These are phyloP conservation scores for Camelus bactrianus DNA, from an alignment of 2,113 vertebrate genomes.

Conservation along the genomic window DNA sequence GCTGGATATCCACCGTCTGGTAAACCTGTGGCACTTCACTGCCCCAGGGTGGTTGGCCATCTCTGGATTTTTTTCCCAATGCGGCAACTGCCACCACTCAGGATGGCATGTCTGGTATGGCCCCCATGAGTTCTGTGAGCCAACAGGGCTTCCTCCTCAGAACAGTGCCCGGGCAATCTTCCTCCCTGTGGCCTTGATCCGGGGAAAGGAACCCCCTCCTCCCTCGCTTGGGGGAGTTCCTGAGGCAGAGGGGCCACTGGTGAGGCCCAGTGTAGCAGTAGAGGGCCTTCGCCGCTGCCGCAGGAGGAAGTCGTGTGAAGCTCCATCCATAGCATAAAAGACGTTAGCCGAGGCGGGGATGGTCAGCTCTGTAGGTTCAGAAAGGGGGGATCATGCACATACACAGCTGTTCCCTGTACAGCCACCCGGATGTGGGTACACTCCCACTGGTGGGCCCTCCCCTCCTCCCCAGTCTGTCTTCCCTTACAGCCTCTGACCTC, in stretches of 20 bases:
- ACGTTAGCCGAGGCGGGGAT: slow-evolving; percentile 93
- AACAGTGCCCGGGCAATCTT: slow-evolving; percentile 89
- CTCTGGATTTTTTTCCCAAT: neutral
- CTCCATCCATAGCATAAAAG: slow-evolving; percentile 95
- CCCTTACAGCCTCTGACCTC: slow-evolving; percentile 86
- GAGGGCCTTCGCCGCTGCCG: slow-evolving; percentile 83
- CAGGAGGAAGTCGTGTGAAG: slow-evolving; percentile 93
- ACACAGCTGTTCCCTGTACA: neutral
- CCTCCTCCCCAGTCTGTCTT: neutral
- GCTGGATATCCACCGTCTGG: neutral
- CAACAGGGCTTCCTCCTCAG: slow-evolving; percentile 62
- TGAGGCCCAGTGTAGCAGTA: neutral
- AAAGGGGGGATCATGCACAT: neutral
- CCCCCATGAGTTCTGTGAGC: neutral
- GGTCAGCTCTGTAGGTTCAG: slow-evolving; percentile 87
- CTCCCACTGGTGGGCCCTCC: neutral
- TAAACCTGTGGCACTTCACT: slow-evolving; percentile 58
- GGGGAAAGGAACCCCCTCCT: slow-evolving; percentile 92
- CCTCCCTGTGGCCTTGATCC: slow-evolving; percentile 93
- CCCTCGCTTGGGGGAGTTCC: slow-evolving; percentile 81
- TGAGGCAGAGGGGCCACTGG: slow-evolving; percentile 77
- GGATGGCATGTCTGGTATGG: neutral
- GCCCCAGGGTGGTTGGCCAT: slow-evolving; percentile 33
- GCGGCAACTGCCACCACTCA: neutral
- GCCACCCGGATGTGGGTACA: neutral